phyloP scores from a whole-genome alignment of 2,888 invertebrate genomes.

The Noctua janthe region DNA sequence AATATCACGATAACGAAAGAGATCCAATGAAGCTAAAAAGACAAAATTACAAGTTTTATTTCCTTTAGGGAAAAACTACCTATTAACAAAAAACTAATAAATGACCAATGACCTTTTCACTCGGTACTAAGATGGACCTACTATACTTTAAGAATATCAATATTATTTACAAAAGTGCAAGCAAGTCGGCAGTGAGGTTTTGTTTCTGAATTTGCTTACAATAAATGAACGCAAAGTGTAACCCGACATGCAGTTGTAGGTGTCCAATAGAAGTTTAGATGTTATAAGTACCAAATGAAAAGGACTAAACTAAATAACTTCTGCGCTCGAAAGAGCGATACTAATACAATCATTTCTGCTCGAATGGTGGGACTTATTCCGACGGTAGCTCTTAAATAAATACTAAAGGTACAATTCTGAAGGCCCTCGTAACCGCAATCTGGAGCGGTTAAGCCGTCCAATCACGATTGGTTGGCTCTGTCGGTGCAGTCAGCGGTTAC shows the following conservation, averaged over 20 bases:
- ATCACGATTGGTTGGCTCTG: not conserved
- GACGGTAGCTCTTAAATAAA: not conserved
- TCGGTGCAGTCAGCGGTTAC: not conserved
- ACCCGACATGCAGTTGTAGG: not conserved
- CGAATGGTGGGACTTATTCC: conserved; percentile 6
- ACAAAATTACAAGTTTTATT: conserved; percentile 13
- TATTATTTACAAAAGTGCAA: not conserved
- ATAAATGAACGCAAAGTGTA: too few relatives aligned
- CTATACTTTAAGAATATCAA: too few relatives aligned
- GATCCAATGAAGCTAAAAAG: conserved; percentile 31
- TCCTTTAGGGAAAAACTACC: not conserved
- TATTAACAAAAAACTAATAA: not conserved
- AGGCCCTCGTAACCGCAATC: not conserved
- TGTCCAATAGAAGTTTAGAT: not conserved
- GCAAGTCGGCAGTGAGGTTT: not conserved
- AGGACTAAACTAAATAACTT: not conserved
- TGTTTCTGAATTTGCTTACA: not conserved
- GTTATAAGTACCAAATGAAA: not conserved
- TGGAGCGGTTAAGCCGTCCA: not conserved
- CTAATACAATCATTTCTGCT: not conserved
- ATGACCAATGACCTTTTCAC: not conserved
- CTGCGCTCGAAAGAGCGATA: not conserved
- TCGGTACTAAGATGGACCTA: not conserved
- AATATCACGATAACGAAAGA: conserved; percentile 1
- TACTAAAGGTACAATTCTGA: not conserved